These are phyloP conservation scores for Centropyge bicolor DNA, from an alignment of 2,797 vertebrate species.

Conservation along the genomic window DNA sequence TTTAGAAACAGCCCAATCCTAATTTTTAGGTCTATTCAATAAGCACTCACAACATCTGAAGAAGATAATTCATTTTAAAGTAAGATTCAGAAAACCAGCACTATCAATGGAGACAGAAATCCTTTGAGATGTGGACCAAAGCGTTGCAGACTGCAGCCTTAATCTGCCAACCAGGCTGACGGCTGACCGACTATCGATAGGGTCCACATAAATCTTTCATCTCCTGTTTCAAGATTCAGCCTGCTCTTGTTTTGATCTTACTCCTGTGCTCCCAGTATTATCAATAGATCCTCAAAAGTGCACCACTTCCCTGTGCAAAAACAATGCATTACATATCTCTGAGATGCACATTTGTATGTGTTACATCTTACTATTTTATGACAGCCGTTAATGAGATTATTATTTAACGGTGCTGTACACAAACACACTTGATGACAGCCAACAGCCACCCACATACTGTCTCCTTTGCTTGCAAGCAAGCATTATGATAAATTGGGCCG, in stretches of 20 bases:
- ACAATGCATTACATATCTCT: conserved; percentile 29
- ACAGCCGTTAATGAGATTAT: conserved; percentile 75
- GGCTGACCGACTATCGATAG: conserved; percentile 63
- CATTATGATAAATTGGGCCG: conserved; percentile 43
- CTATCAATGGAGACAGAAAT: conserved; percentile 35
- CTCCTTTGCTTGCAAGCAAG: conserved; percentile 52
- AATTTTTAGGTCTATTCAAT: conserved; percentile 1
- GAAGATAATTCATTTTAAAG: conserved; percentile 45
- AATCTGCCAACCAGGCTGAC: conserved; percentile 39
- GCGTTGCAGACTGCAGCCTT: conserved; percentile 46
- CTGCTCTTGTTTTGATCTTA: conserved; percentile 62
- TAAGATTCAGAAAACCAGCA: conserved; percentile 22
- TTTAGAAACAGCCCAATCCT: conserved; percentile 1
- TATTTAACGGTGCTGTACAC: conserved; percentile 63
- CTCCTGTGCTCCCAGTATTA: conserved; percentile 37
- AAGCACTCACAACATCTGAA: background rate
- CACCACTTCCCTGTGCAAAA: conserved; percentile 21
- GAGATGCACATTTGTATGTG: conserved; percentile 55
- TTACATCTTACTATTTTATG: conserved; percentile 66
- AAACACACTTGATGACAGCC: conserved; percentile 66
- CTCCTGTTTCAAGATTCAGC: conserved; percentile 48
- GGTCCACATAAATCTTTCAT: conserved; percentile 73
- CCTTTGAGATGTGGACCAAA: conserved; percentile 53
- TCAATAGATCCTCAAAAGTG: conserved; percentile 50
- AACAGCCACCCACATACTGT: conserved; percentile 66